Evolutionary conservation across 2,888 invertebrate species (phyloP).

Genomic region (Cylindroiulus punctatus): DNA sequence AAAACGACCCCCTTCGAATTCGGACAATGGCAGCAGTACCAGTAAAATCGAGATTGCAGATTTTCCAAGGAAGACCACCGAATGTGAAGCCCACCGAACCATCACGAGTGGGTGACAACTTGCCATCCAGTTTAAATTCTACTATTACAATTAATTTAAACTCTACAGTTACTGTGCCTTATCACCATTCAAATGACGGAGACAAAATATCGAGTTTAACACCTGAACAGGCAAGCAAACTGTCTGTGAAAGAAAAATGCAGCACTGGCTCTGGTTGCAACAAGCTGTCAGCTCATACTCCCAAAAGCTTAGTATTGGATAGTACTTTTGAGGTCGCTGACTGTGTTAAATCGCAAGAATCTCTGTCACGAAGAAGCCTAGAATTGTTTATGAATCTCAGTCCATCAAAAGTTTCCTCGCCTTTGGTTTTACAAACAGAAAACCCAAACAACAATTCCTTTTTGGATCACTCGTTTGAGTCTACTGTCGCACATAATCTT

Average conservation of each 20-base stretch:
- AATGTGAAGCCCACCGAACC: background rate
- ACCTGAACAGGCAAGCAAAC: background rate
- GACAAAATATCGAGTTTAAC: background rate
- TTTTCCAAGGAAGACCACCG: background rate
- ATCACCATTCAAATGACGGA: background rate
- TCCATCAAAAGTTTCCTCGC: background rate
- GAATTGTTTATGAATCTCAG: conserved; percentile 16
- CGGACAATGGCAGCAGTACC: background rate
- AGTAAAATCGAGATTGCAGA: background rate
- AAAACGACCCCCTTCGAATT: background rate
- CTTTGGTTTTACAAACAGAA: background rate
- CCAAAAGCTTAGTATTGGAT: background rate
- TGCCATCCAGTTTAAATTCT: background rate
- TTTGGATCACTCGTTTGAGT: background rate
- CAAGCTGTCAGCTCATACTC: background rate
- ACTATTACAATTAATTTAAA: background rate
- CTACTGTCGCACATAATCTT: background rate
- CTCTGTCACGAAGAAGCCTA: background rate
- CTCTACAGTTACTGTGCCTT: background rate
- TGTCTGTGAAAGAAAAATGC: background rate
- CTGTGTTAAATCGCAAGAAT: background rate
- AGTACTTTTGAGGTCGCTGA: background rate
- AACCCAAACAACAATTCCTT: background rate
- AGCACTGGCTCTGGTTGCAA: background rate
- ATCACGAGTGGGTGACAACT: background rate